phyloP scores from a whole-genome alignment of 2,797 vertebrate species.

The Rhyacichthys aspro region DNA sequence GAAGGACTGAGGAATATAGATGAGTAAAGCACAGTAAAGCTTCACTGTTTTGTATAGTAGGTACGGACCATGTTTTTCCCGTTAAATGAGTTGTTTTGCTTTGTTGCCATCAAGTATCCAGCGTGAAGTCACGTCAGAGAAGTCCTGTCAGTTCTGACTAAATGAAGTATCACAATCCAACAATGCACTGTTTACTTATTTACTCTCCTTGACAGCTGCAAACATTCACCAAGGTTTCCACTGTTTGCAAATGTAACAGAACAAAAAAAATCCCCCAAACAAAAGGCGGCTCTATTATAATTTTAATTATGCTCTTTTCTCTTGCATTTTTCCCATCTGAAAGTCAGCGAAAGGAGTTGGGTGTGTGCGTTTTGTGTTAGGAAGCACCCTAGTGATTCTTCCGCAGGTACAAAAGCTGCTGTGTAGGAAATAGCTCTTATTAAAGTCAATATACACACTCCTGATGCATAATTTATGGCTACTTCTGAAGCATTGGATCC shows the following conservation, averaged over 20 bases:
- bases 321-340: slow-evolving; percentile 66
- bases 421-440: slow-evolving; percentile 79
- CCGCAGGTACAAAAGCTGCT: slow-evolving; percentile 77
- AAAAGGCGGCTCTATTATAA: slow-evolving; percentile 74
- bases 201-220: slow-evolving; percentile 64
- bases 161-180: slow-evolving; percentile 66
- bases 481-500: slow-evolving; percentile 74
- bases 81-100: slow-evolving; percentile 49
- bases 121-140: slow-evolving; percentile 58
- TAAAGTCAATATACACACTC: slow-evolving; percentile 85
- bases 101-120: slow-evolving; percentile 70
- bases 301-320: slow-evolving; percentile 81
- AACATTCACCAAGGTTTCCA: slow-evolving; percentile 53
- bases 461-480: slow-evolving; percentile 85
- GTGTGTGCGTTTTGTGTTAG: slow-evolving; percentile 50
- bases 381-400: slow-evolving; percentile 77
- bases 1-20: slow-evolving; percentile 28
- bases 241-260: slow-evolving; percentile 62
- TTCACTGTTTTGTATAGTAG: slow-evolving; percentile 1
- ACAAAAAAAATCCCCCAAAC: slow-evolving; percentile 58
- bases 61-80: slow-evolving; percentile 25
- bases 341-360: slow-evolving; percentile 49
- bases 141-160: slow-evolving; percentile 66
- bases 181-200: slow-evolving; percentile 67
- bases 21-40: slow-evolving; percentile 27